These are phyloP conservation scores for Coluber constrictor DNA, from an alignment of 2,797 vertebrate species.

Conservation along the genomic window DNA sequence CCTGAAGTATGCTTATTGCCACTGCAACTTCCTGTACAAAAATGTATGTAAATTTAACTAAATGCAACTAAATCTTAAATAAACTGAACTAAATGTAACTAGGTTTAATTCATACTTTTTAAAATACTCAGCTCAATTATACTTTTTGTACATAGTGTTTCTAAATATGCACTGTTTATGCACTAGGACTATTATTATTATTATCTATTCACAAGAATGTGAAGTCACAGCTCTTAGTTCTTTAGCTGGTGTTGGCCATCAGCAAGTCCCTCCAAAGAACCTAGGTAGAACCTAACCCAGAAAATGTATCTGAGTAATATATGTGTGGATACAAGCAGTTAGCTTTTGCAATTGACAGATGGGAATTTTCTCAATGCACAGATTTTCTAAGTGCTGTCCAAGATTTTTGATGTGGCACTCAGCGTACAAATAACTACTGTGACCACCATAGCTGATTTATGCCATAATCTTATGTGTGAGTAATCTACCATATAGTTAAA, in stretches of 20 bases:
- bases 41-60: neutral
- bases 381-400: neutral
- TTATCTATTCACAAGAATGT: neutral
- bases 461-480: neutral
- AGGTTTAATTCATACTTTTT: neutral
- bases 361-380: neutral
- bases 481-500: neutral
- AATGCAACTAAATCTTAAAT: neutral
- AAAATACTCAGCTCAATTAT: neutral
- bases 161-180: neutral
- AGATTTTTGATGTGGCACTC: neutral
- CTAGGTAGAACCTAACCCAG: neutral
- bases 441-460: neutral
- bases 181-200: neutral
- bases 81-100: neutral
- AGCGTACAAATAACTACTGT: neutral
- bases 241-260: neutral
- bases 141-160: neutral
- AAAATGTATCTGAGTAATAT: neutral
- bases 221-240: neutral
- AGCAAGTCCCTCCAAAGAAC: neutral
- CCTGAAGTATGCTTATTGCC: neutral
- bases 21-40: neutral
- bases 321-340: neutral
- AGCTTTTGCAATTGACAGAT: neutral